These are phyloP conservation scores for Lepidocyrtoides sp. DNA, from an alignment of 2,888 invertebrate genomes.

Conservation along the genomic window DNA sequence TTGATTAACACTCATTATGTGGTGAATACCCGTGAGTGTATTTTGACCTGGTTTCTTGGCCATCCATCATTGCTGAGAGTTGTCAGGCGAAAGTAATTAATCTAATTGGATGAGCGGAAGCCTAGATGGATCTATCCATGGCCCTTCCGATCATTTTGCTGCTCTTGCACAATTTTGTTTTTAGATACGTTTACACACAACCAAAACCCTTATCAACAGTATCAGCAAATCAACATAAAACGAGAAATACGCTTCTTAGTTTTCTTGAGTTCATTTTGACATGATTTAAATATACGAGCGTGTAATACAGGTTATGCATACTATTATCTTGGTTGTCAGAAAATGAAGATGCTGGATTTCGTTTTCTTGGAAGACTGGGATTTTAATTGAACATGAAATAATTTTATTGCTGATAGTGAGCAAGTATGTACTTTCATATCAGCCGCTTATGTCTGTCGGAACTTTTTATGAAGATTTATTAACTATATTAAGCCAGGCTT, in stretches of 20 bases:
- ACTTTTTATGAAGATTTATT: neutral
- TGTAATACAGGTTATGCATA: too few species aligned
- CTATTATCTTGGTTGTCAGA: too few species aligned
- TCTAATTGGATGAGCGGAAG: conserved; percentile 78
- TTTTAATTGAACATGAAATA: too few species aligned
- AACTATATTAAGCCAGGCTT: neutral
- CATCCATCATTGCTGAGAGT: conserved; percentile 76
- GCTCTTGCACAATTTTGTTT: conserved; percentile 16
- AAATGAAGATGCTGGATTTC: neutral
- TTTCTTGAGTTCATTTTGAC: too few species aligned
- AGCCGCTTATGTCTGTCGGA: neutral
- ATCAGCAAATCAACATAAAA: neutral
- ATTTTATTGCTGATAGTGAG: too few species aligned
- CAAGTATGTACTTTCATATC: too few species aligned
- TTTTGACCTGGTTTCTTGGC: conserved; percentile 77
- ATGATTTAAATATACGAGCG: too few species aligned
- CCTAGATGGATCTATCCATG: conserved; percentile 31
- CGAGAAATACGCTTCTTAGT: too few species aligned
- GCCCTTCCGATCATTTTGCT: neutral
- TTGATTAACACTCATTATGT: conserved; percentile 73
- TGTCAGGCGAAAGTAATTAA: conserved; percentile 77
- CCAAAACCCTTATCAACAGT: neutral
- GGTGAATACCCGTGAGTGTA: conserved; percentile 73
- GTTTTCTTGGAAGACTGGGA: neutral
- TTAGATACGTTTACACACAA: neutral